These are phyloP conservation scores for Penaeus chinensis DNA, from an alignment of 1,140 invertebrate genomes.

Conservation along the genomic window DNA sequence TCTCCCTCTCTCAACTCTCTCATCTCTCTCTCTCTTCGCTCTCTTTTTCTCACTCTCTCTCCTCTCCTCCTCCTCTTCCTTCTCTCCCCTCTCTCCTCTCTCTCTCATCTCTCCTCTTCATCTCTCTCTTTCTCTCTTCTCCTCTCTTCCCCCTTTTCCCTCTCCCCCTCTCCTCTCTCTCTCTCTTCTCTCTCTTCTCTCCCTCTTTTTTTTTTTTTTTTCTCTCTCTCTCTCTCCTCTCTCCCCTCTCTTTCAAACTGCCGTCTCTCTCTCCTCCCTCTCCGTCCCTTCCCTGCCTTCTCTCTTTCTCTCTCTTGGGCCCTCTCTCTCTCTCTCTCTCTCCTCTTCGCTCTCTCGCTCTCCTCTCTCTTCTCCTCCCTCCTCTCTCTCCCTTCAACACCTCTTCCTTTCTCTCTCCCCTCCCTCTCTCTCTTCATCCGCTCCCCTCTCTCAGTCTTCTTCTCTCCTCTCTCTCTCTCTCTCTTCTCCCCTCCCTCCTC, in stretches of 20 bases:
- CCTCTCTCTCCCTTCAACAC: neutral
- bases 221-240: neutral
- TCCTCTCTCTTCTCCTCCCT: neutral
- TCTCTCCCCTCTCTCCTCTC: neutral
- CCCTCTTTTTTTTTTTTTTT: neutral
- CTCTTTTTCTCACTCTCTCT: neutral
- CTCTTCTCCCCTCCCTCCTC: too few relatives aligned
- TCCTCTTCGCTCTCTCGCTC: neutral
- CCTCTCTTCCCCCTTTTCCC: neutral
- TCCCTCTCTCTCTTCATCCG: conserved; percentile 2
- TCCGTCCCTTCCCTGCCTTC: too few relatives aligned
- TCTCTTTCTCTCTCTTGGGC: neutral
- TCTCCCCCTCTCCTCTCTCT: neutral
- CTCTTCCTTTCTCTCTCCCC: neutral
- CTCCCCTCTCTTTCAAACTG: neutral
- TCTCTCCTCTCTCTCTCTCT: neutral
- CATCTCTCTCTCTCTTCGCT: conserved; percentile 10
- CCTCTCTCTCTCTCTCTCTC: too few relatives aligned
- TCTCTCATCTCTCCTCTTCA: neutral
- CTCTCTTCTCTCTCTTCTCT: neutral
- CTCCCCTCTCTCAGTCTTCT: neutral
- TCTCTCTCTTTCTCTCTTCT: neutral
- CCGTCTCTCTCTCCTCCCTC: conserved; percentile 21
- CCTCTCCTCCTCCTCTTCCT: neutral
- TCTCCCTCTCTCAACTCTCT: neutral